These are phyloP conservation scores for Nudaria mundana DNA, from an alignment of 2,888 invertebrate genomes.

Conservation along the genomic window DNA sequence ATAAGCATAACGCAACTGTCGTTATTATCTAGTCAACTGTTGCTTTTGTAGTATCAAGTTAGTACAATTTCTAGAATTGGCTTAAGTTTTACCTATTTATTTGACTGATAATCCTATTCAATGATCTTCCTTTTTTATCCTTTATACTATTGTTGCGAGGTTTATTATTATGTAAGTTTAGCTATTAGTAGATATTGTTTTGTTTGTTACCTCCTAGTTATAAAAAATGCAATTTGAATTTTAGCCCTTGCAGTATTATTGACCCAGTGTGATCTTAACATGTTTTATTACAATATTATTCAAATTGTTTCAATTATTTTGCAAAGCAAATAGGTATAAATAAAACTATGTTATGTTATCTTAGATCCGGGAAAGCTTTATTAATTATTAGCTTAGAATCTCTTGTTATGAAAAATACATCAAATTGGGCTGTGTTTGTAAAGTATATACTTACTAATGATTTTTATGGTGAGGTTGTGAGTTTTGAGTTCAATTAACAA, in stretches of 20 bases:
- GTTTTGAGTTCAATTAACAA: slow-evolving; percentile 13
- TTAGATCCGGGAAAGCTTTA: no score
- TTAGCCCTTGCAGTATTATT: slow-evolving; percentile 5
- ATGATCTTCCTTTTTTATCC: slow-evolving; percentile 21
- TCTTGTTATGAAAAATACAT: slow-evolving; percentile 21
- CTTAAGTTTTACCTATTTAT: slow-evolving; percentile 24
- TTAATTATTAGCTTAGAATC: no score
- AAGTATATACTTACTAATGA: slow-evolving; percentile 24
- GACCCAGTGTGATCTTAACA: not conserved
- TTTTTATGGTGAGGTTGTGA: slow-evolving; percentile 35
- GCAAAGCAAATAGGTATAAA: no score
- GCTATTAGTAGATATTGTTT: no score
- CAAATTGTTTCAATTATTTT: no score
- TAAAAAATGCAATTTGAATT: not conserved
- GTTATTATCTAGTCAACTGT: slow-evolving; percentile 27
- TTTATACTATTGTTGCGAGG: slow-evolving; percentile 11
- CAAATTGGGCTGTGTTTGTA: slow-evolving; percentile 37
- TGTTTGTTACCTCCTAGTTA: no score
- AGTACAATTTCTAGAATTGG: slow-evolving; percentile 20
- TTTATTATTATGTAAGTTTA: slow-evolving; percentile 4
- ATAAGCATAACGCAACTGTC: no score
- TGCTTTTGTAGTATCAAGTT: slow-evolving; percentile 13
- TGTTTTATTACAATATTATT: not conserved
- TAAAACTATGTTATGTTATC: slow-evolving; percentile 18
- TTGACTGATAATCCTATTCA: slow-evolving; percentile 22